These are phyloP conservation scores for Pachydiplax longipennis DNA, from an alignment of 2,888 invertebrate species.

Conservation along the genomic window DNA sequence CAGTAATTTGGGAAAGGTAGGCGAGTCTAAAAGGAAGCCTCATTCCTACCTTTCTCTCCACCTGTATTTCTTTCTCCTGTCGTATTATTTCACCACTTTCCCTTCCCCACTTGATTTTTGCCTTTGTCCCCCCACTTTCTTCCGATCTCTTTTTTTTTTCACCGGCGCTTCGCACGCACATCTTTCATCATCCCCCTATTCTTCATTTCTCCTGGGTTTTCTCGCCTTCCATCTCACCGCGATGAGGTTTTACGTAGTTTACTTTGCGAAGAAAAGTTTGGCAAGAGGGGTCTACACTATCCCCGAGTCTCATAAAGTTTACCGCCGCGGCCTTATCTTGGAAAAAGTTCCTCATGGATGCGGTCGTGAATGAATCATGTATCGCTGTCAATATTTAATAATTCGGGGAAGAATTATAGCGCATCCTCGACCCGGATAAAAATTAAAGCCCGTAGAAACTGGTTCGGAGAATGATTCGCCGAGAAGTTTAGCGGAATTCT, in stretches of 20 bases:
- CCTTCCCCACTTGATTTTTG: neutral
- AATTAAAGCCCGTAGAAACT: neutral
- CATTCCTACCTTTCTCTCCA: no score
- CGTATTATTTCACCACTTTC: neutral
- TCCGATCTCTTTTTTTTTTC: no score
- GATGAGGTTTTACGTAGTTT: constrained; percentile 29
- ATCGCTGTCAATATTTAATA: constrained; percentile 41
- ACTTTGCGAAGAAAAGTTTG: constrained; percentile 24
- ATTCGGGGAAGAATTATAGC: neutral
- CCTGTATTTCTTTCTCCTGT: no score
- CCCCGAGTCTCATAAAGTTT: neutral
- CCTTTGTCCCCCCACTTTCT: neutral
- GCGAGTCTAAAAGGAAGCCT: no score
- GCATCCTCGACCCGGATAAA: neutral
- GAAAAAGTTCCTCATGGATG: constrained; percentile 3
- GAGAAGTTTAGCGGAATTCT: neutral
- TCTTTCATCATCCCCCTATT: neutral
- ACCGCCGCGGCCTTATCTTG: neutral
- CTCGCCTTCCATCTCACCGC: neutral
- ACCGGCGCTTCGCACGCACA: no score
- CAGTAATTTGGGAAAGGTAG: no score
- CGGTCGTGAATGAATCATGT: constrained; percentile 33
- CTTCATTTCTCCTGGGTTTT: neutral
- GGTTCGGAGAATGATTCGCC: neutral
- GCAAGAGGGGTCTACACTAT: neutral